These are phyloP conservation scores for Nesometra sesokonis DNA, from an alignment of 35 echinoderm and acorn worm genomes.

Conservation along the genomic window DNA sequence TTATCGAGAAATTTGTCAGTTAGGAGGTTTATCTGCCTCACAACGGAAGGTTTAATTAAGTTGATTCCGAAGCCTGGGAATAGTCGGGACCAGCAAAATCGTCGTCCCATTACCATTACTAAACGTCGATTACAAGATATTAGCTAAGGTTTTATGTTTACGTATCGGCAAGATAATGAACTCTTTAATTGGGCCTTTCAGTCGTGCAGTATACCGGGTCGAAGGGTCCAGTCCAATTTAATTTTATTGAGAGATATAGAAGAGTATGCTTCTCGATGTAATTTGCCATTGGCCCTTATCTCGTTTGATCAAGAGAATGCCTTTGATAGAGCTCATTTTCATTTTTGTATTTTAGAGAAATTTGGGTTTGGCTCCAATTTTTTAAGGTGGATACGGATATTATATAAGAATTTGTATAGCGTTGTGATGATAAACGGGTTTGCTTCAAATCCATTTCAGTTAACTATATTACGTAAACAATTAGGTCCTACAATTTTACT, in stretches of 20 bases:
- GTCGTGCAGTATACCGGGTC: conserved; percentile 3
- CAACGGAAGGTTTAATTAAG: not conserved
- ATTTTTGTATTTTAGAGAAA: too few relatives aligned
- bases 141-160: conserved; percentile 12
- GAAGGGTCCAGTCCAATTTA: conserved; percentile 7
- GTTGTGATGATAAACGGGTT: too few relatives aligned
- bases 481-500: too few relatives aligned
- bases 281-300: too few relatives aligned
- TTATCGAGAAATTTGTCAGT: conserved; percentile 4
- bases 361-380: too few relatives aligned
- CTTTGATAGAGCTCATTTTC: too few relatives aligned
- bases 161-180: conserved; percentile 7
- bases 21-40: not conserved
- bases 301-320: too few relatives aligned
- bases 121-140: conserved; percentile 46
- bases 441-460: too few relatives aligned
- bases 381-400: too few relatives aligned
- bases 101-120: conserved; percentile 41
- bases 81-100: not conserved
- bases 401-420: too few relatives aligned
- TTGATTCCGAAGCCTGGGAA: conserved; percentile 11
- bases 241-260: conserved; percentile 15
- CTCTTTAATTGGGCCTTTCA: conserved; percentile 7
- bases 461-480: too few relatives aligned
- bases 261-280: too few relatives aligned